Percentiles rank a stretch among this genome's conserved stretches.
Conservation (phyloP, 2,113 vertebrate genomes). For the Meleagris gallopavo region DNA sequence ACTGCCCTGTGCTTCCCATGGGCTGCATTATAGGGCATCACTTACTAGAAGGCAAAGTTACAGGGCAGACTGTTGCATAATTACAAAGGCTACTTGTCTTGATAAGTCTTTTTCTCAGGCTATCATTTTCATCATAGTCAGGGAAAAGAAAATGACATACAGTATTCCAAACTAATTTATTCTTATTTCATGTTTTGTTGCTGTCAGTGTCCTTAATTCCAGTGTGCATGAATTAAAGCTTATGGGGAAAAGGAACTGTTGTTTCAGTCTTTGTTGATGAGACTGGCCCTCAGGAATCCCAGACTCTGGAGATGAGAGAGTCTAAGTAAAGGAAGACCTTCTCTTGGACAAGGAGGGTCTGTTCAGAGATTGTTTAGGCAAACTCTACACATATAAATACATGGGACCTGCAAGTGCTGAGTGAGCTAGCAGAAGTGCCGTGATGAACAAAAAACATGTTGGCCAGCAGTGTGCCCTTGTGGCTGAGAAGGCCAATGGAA, state of each 20-base stretch:
- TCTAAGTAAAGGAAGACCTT: no score
- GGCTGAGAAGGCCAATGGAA: no score
- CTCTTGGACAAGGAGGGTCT: no score
- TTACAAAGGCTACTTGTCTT: background rate
- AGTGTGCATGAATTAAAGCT: background rate
- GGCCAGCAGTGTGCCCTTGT: no score
- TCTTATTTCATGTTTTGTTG: background rate
- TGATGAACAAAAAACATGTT: no score
- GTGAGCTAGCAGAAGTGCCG: no score
- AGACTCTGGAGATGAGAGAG: background rate
- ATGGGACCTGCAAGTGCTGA: no score
- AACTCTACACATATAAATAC: no score
- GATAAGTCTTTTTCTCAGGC: background rate
- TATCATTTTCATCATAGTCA: background rate
- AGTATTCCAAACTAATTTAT: background rate
- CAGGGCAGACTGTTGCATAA: background rate
- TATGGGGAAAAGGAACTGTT: background rate
- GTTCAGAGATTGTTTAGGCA: no score
- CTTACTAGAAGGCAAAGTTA: background rate
- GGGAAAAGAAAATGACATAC: background rate
- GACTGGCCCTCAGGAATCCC: background rate
- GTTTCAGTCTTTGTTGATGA: background rate
- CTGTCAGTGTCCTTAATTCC: background rate
- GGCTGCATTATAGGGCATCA: background rate
- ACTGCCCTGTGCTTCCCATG: background rate